phyloP scores from a whole-genome alignment of 2,797 vertebrate genomes.

The Macropus fuliginosus region DNA sequence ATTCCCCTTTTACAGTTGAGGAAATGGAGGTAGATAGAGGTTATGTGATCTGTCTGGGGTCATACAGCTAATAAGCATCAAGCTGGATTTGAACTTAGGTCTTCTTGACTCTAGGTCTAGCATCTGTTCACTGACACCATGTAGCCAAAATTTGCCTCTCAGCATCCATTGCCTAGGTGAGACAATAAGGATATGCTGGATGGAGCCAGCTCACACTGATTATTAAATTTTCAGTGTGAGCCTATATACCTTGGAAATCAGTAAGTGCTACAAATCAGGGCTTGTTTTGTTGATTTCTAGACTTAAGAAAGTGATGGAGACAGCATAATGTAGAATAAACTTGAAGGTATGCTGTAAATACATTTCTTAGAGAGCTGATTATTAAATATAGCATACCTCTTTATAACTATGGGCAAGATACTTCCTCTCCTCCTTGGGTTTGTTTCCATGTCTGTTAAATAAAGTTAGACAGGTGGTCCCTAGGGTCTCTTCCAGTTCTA shows the following conservation, averaged over 20 bases:
- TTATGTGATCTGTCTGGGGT: not conserved
- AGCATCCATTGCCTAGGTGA: not conserved
- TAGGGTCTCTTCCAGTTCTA: not conserved
- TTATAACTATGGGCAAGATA: not conserved
- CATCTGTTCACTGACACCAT: not conserved
- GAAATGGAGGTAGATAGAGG: not conserved
- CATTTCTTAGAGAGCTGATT: not conserved
- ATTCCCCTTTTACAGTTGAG: not conserved
- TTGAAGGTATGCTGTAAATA: not conserved
- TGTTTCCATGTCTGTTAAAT: not conserved
- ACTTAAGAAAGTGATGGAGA: not conserved
- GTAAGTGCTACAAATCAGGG: not conserved
- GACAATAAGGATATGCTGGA: not conserved
- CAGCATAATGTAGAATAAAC: not conserved
- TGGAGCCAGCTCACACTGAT: not conserved
- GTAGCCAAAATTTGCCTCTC: not conserved
- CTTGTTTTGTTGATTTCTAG: not conserved
- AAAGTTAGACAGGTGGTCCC: not conserved
- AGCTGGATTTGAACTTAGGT: not conserved
- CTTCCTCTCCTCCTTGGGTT: not conserved
- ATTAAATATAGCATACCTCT: not conserved
- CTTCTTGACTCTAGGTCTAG: not conserved
- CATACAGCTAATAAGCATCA: not conserved
- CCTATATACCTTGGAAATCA: not conserved
- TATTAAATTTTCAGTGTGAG: not conserved